Conservation (phyloP, 2,113 vertebrate species). For the Pleuronectes platessa region DNA sequence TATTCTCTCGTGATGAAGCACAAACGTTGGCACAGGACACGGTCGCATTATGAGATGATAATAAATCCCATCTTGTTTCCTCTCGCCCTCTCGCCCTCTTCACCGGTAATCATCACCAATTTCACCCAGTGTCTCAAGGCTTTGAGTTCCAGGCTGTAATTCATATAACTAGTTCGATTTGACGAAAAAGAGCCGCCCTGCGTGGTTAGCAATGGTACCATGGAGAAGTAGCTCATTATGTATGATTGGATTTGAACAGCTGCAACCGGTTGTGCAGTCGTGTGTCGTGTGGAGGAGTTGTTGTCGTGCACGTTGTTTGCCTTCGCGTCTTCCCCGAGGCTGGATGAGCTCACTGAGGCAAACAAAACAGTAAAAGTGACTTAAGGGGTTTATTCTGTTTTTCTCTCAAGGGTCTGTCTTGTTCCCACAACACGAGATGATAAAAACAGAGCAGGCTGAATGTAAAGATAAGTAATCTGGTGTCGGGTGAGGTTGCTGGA, state of each 20-base stretch:
- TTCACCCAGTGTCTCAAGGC: conserved; percentile 22
- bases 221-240: conserved; percentile 33
- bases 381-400: conserved; percentile 19
- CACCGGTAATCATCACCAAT: conserved; percentile 32
- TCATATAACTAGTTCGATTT: conserved; percentile 34
- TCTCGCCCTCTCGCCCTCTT: conserved; percentile 8
- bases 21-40: neutral
- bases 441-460: neutral
- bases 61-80: conserved; percentile 32
- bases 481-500: neutral
- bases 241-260: conserved; percentile 30
- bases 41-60: neutral
- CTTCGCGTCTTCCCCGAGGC: conserved; percentile 40
- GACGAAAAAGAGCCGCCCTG: neutral
- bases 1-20: neutral
- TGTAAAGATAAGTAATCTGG: neutral
- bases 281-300: conserved; percentile 32
- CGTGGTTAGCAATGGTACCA: conserved; percentile 32
- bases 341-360: conserved; percentile 41
- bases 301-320: conserved; percentile 12
- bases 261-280: conserved; percentile 30
- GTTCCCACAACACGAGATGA: conserved; percentile 11
- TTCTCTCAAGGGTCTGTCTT: conserved; percentile 24
- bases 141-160: conserved; percentile 37
- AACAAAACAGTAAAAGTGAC: conserved; percentile 69